Percentiles rank a stretch among this genome's conserved stretches.
phyloP scores from a whole-genome alignment of 2,888 invertebrate species.

The Trichacis sp. region DNA sequence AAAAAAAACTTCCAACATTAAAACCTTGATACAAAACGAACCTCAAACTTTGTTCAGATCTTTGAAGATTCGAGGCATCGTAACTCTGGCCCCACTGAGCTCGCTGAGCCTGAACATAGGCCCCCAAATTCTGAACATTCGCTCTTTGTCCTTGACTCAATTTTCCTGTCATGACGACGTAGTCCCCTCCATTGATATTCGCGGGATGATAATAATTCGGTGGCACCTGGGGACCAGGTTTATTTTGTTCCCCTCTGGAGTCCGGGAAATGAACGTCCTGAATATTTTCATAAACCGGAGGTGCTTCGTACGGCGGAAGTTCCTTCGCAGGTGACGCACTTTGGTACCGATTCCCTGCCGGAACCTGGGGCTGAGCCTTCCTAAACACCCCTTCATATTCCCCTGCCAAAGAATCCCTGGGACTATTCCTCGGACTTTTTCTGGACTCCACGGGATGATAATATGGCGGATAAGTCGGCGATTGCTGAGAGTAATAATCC shows the following conservation, averaged over 20 bases:
- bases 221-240: constrained; percentile 69
- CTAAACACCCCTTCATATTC: constrained; percentile 73
- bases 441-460: constrained; percentile 73
- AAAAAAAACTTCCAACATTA: no score
- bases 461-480: constrained; percentile 73
- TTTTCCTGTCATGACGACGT: constrained; percentile 87
- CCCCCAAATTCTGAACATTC: constrained; percentile 46
- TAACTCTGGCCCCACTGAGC: constrained; percentile 59
- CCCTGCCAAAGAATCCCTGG: constrained; percentile 60
- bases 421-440: constrained; percentile 68
- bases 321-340: constrained; percentile 73
- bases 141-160: constrained; percentile 52
- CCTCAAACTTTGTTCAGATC: no score
- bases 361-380: constrained; percentile 87
- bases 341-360: constrained; percentile 74
- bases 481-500: constrained; percentile 79
- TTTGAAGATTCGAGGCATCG: constrained; percentile 55
- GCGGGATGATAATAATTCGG: constrained; percentile 70
- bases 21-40: no score
- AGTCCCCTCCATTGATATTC: constrained; percentile 81
- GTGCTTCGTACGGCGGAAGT: constrained; percentile 71
- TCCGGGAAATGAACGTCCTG: constrained; percentile 70
- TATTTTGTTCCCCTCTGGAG: constrained; percentile 52
- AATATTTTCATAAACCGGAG: constrained; percentile 75
- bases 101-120: constrained; percentile 49